Percentiles rank a stretch among this genome's conserved stretches.
Evolutionary conservation across 2,113 vertebrate species (phyloP).

Genomic region (Larimichthys polyactis): DNA sequence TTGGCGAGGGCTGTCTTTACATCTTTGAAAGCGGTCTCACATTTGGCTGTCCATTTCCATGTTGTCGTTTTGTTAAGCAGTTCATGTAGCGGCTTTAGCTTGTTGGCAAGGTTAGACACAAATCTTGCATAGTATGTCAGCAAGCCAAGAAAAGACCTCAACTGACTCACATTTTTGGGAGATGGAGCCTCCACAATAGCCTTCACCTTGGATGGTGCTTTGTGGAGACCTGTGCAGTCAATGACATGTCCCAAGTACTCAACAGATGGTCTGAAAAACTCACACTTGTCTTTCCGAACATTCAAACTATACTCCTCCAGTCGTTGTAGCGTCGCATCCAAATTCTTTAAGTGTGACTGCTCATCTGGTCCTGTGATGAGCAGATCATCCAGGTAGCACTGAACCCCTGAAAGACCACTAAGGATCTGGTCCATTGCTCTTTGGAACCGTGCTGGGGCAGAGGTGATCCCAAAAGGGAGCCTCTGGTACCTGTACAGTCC

Average conservation of each 20-base stretch:
- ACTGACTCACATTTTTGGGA: constrained; percentile 6
- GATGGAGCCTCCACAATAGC: constrained; percentile 3
- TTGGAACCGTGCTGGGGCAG: constrained; percentile 12
- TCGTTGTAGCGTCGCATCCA: too few species aligned
- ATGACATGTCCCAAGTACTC: too few species aligned
- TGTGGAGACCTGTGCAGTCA: too few species aligned
- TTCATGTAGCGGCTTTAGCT: neutral
- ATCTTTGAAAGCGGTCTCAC: neutral
- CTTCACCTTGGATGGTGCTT: too few species aligned
- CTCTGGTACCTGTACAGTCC: neutral
- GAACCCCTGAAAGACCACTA: neutral
- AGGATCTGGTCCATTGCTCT: constrained; percentile 39
- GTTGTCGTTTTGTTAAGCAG: neutral
- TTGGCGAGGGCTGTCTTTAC: neutral
- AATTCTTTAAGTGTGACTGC: too few species aligned
- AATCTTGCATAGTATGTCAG: too few species aligned
- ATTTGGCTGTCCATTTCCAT: constrained; percentile 15
- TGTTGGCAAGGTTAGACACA: neutral
- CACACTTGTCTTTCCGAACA: too few species aligned
- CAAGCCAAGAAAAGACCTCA: neutral
- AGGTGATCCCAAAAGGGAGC: constrained; percentile 9
- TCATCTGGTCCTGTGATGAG: too few species aligned
- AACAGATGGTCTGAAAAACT: too few species aligned
- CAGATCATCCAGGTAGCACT: too few species aligned
- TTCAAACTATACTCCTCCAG: too few species aligned